phyloP scores from a whole-genome alignment of 2,888 invertebrate genomes.

The Nomada ruficornis region DNA sequence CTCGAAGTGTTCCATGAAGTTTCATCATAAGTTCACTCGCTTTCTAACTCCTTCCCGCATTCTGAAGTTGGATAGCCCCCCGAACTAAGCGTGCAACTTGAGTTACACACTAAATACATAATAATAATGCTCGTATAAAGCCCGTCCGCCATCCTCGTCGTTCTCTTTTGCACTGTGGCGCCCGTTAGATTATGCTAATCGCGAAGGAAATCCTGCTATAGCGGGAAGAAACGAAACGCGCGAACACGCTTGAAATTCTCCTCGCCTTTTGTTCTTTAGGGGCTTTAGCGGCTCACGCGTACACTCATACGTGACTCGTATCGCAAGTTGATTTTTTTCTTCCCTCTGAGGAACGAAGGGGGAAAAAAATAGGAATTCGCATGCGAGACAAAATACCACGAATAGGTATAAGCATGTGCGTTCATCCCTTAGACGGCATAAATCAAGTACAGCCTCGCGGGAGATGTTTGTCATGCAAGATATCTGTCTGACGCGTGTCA shows the following conservation, averaged over 20 bases:
- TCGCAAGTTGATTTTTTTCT: constrained; percentile 20
- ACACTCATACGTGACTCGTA: constrained; percentile 55
- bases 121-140: constrained; percentile 55
- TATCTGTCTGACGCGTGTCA: not conserved
- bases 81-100: constrained; percentile 50
- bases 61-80: constrained; percentile 48
- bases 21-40: constrained; percentile 64
- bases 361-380: constrained; percentile 10
- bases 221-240: constrained; percentile 43
- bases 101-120: constrained; percentile 65
- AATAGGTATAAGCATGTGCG: no score
- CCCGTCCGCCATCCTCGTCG: not conserved
- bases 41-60: constrained; percentile 57
- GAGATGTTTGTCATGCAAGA: constrained; percentile 1
- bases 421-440: not conserved
- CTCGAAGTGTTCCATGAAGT: constrained; percentile 57
- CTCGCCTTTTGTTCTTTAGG: constrained; percentile 43
- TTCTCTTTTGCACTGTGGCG: not conserved
- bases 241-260: constrained; percentile 48
- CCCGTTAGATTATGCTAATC: constrained; percentile 64
- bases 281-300: constrained; percentile 44
- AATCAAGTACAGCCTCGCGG: constrained; percentile 3
- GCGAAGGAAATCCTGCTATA: constrained; percentile 46
- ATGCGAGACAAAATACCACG: constrained; percentile 6
- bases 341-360: not conserved